phyloP scores from a whole-genome alignment of 2,797 vertebrate genomes.

The Chaetodon trifasciatus region DNA sequence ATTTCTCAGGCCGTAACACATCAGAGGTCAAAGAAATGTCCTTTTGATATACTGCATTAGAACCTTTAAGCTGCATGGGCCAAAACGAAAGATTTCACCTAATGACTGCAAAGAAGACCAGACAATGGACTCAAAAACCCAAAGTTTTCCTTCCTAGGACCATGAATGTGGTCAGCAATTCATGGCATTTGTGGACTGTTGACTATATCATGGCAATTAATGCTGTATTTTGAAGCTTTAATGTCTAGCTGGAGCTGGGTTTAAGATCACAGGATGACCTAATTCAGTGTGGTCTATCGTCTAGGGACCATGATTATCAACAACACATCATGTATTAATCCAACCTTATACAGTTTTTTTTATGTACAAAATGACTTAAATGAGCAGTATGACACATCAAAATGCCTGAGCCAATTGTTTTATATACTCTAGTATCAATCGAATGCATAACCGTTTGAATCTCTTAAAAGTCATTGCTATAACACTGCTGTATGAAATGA shows the following conservation, averaged over 20 bases:
- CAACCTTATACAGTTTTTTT: not conserved
- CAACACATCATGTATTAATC: not conserved
- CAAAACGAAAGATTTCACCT: not conserved
- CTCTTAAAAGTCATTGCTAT: constrained; percentile 29
- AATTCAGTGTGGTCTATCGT: not conserved
- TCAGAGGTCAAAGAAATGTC: constrained; percentile 1
- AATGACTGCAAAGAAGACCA: not conserved
- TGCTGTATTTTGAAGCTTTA: not conserved
- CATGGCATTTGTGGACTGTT: not conserved
- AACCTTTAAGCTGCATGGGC: not conserved
- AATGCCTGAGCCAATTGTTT: too few species aligned
- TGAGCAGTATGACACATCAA: too few species aligned
- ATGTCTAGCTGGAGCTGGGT: not conserved
- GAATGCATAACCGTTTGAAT: not conserved
- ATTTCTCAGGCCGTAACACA: constrained; percentile 7
- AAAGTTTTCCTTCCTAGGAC: not conserved
- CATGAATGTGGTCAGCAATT: not conserved
- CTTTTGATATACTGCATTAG: not conserved
- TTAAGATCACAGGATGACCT: not conserved
- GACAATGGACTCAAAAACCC: not conserved
- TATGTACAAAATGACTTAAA: not conserved
- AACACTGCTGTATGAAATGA: not conserved
- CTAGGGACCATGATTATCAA: not conserved
- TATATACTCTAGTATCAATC: not conserved
- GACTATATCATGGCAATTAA: not conserved